Evolutionary conservation across 2,113 vertebrate species (phyloP).

Genomic region (Triplophysa dalaica): DNA sequence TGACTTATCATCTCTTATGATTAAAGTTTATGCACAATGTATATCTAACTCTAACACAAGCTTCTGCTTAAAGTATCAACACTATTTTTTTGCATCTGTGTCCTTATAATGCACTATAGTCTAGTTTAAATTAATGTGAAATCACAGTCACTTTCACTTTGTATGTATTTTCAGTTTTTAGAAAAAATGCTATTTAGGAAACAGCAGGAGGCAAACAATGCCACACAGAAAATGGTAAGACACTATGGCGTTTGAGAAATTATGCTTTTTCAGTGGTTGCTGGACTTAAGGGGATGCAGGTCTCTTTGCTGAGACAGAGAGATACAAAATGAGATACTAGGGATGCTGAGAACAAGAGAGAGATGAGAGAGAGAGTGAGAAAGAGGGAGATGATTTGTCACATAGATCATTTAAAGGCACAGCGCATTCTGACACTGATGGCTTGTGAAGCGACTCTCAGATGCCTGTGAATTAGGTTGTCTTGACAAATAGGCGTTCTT

Average conservation of each 20-base stretch:
- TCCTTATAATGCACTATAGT: too few relatives aligned
- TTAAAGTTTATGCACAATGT: too few relatives aligned
- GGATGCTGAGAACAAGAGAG: not conserved
- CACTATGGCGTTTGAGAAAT: not conserved
- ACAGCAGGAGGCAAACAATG: not conserved
- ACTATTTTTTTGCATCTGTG: too few relatives aligned
- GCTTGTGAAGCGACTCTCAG: constrained; percentile 61
- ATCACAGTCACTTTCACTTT: not conserved
- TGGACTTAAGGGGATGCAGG: not conserved
- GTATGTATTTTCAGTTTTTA: not conserved
- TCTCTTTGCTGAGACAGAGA: not conserved
- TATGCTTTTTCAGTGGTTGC: not conserved
- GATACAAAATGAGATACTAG: constrained; percentile 1
- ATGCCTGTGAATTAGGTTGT: constrained; percentile 60
- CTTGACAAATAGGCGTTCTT: constrained; percentile 50
- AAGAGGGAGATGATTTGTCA: constrained; percentile 54
- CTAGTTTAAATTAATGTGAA: not conserved
- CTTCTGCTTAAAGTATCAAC: too few relatives aligned
- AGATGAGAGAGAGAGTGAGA: constrained; percentile 23
- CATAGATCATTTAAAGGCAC: constrained; percentile 50
- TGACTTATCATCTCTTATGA: too few relatives aligned
- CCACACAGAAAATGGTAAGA: not conserved
- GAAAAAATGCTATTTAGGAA: not conserved
- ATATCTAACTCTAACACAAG: too few relatives aligned
- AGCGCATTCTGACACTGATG: constrained; percentile 59